Evolutionary conservation across 2,888 invertebrate genomes (phyloP).

Genomic region (Halictus ligatus): DNA sequence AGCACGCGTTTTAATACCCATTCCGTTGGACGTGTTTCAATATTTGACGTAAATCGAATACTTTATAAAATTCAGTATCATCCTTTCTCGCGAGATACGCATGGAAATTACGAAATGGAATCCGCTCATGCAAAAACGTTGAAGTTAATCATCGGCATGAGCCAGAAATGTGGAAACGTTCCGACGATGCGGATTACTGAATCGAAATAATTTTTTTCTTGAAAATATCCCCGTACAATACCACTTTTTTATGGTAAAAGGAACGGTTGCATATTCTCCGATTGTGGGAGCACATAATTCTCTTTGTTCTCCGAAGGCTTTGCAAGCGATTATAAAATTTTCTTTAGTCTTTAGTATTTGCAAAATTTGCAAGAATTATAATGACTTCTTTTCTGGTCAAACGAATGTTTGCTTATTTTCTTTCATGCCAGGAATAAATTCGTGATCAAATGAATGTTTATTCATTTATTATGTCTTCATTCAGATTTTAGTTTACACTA

Average conservation of each 20-base stretch:
- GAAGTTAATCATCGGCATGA: neutral
- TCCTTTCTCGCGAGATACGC: neutral
- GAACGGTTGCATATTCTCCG: neutral
- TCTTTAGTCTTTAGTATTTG: neutral
- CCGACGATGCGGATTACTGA: neutral
- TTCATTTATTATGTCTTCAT: too few species aligned
- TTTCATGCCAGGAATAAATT: too few species aligned
- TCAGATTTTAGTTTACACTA: too few species aligned
- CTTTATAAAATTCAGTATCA: neutral
- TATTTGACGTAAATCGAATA: neutral
- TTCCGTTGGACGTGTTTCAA: neutral
- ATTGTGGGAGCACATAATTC: neutral
- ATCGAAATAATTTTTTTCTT: neutral
- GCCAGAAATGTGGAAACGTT: neutral
- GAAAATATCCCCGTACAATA: neutral
- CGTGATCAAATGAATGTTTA: too few species aligned
- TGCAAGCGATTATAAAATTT: neutral
- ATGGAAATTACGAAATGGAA: neutral
- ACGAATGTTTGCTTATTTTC: too few species aligned
- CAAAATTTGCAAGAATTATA: too few species aligned
- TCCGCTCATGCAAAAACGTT: neutral
- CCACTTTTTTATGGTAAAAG: neutral
- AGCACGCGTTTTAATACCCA: neutral
- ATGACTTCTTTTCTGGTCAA: too few species aligned
- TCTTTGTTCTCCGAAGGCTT: neutral